Percentiles rank a stretch among this genome's conserved stretches.
Evolutionary conservation across 2,113 vertebrate species (phyloP).

Genomic region (Todiramphus saurophagus): DNA sequence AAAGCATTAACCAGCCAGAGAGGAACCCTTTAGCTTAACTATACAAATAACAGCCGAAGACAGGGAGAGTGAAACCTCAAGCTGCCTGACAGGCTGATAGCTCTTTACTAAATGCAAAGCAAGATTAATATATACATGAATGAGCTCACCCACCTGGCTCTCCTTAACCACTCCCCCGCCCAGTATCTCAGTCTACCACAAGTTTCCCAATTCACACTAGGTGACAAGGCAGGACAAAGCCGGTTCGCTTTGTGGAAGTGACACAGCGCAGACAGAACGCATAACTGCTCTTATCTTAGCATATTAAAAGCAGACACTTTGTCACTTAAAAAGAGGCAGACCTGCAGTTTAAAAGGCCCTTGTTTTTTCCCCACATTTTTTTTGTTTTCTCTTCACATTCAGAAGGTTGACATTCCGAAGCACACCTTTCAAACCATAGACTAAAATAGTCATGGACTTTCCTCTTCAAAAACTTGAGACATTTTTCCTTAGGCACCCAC

Average conservation of each 20-base stretch:
- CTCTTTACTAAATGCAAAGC: not conserved
- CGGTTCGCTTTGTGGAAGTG: not conserved
- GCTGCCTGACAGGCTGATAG: not conserved
- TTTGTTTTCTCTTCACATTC: not conserved
- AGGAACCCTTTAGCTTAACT: not conserved
- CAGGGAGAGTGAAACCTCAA: not conserved
- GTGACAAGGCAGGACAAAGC: not conserved
- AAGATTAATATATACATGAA: accelerated
- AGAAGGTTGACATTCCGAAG: not conserved
- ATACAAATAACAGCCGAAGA: not conserved
- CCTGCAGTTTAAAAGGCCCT: not conserved
- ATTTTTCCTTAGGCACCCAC: not conserved
- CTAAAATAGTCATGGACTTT: not conserved
- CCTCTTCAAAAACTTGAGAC: not conserved
- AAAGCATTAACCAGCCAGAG: not conserved
- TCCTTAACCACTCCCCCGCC: too few species aligned
- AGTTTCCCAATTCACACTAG: not conserved
- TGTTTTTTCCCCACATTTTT: not conserved
- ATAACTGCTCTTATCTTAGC: not conserved
- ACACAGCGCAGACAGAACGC: not conserved
- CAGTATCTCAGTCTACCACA: accelerated
- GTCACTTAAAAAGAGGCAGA: not conserved
- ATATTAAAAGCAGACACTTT: not conserved
- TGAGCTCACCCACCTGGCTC: not conserved
- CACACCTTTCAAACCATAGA: not conserved